Percentiles rank a stretch among this genome's conserved stretches.
These are phyloP conservation scores for Ptilonorhynchus violaceus DNA, from an alignment of 2,113 vertebrate species.

Conservation along the genomic window DNA sequence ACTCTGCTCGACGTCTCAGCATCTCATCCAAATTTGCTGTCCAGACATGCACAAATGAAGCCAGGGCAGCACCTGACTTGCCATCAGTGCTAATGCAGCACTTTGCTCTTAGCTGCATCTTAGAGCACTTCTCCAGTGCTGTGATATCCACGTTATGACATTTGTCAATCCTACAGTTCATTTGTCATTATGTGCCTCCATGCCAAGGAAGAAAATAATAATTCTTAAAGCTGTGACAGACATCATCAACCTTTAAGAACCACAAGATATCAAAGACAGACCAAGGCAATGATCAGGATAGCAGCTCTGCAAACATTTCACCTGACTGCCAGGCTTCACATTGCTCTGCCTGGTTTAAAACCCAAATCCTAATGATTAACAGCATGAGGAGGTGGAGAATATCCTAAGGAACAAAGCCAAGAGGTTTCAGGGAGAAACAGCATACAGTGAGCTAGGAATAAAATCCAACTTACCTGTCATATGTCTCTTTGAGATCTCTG, in stretches of 20 bases:
- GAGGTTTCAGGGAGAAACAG: background rate
- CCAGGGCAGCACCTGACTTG: background rate
- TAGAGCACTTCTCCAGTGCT: background rate
- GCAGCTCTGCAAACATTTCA: background rate
- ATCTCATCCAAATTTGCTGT: background rate
- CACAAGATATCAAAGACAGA: background rate
- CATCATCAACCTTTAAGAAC: background rate
- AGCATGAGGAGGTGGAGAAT: background rate
- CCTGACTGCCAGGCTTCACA: background rate
- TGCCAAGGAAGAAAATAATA: background rate
- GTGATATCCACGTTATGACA: background rate
- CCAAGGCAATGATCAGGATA: background rate
- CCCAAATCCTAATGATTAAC: background rate
- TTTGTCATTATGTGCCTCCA: background rate
- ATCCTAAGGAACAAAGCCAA: background rate
- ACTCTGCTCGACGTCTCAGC: background rate
- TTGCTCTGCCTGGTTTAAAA: background rate
- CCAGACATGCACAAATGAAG: background rate
- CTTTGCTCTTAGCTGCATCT: background rate
- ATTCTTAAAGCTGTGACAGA: background rate
- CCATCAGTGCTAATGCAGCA: background rate
- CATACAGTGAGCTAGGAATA: background rate
- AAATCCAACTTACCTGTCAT: constrained; percentile 84
- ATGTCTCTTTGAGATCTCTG: constrained; percentile 92
- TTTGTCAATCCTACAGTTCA: background rate